phyloP scores from a whole-genome alignment of 2,113 vertebrate species.

The Delphinapterus leucas region DNA sequence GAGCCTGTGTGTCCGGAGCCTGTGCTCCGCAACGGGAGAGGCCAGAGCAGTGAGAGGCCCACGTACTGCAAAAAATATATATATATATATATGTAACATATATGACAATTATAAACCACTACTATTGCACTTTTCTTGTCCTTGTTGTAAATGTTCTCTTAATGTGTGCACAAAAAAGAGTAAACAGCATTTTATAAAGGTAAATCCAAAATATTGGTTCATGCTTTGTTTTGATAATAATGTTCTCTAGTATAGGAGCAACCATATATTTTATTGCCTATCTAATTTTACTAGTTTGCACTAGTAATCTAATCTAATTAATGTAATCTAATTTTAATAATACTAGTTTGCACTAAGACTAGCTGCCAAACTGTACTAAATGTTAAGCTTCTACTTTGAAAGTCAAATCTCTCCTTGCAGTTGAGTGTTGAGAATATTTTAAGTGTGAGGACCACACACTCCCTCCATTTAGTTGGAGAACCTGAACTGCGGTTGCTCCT shows the following conservation, averaged over 20 bases:
- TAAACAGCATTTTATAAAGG: neutral
- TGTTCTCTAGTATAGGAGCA: neutral
- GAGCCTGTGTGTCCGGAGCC: too few species aligned
- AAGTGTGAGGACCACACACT: neutral
- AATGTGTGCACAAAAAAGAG: neutral
- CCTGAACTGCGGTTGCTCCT: neutral
- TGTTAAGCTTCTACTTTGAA: neutral
- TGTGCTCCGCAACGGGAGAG: too few species aligned
- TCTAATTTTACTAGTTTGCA: neutral
- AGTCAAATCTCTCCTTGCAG: neutral
- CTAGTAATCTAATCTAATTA: neutral
- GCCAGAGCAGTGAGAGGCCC: too few species aligned
- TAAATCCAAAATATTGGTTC: neutral
- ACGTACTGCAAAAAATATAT: too few species aligned
- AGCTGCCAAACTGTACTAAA: neutral
- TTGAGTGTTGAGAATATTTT: neutral
- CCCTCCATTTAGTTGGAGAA: neutral
- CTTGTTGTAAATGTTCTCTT: neutral
- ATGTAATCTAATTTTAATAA: neutral
- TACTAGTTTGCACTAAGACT: neutral
- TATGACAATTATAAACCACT: neutral
- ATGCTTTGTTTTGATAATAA: neutral
- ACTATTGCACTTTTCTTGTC: neutral
- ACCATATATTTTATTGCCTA: neutral
- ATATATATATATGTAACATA: neutral